Evolutionary conservation across 2,113 vertebrate genomes (phyloP), one percentile per base, ranked within the genome.

Genomic region (Puffinus mauretanicus): DNA sequence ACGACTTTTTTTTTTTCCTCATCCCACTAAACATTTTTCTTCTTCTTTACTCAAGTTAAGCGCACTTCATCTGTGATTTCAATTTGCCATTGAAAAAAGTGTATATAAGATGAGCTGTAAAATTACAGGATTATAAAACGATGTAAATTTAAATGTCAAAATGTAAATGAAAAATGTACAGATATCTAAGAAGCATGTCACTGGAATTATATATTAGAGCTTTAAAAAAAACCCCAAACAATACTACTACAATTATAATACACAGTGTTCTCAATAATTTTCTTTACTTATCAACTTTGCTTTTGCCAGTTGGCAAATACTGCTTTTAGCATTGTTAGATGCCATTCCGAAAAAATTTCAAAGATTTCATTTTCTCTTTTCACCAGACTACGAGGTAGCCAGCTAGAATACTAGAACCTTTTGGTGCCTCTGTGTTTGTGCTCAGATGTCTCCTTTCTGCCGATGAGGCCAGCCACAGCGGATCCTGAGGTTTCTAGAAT

Each of bases 111-210:
- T 67, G 94, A 96, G 95, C 94, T 97, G 89, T 62, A 97, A 97
- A 97, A 97, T 97, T 97, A 97, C 96, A 96, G 80, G 88, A 96
- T 97, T 73, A 84, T 51, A 96, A 84, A 82, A 57, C 1, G 51
- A 81, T 95, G 52, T 78, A 96, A 91, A 91, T 96, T 97, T 92
- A 96, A 97, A 94, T 84, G 92, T 78, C 95, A 97, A 96, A 97
- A 96, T 96, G 95, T 95, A 97, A 97, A 96, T 96, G 94, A 93
- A 96, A 97, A 94, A 90, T 30, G 80, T 84, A 92, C 55, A 88
- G 83, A 92, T 91, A 95, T 76, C 86, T 62, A 91, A 95, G 75
- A 85, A 79, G 86, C 88, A 47, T 82, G 58, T 85, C 89, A 93
- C 66, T 85, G 58, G 88, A 97, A 94, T 82, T 90, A 73, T 24